phyloP scores from a whole-genome alignment of 1,140 invertebrate species.

The Lerema accius region DNA sequence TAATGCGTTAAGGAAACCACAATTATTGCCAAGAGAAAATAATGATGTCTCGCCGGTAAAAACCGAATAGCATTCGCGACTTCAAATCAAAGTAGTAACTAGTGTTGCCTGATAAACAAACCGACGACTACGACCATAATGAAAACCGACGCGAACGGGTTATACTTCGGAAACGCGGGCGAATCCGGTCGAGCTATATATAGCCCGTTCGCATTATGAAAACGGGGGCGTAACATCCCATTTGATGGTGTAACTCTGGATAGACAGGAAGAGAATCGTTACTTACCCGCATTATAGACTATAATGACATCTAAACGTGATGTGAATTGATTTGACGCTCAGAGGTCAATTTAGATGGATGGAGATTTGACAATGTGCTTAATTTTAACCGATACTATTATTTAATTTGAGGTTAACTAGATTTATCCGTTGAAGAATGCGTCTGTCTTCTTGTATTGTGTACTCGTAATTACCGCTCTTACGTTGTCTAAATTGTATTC shows the following conservation, averaged over 20 bases:
- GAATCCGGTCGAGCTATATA: constrained; percentile 12
- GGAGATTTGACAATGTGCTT: not conserved
- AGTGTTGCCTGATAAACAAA: not conserved
- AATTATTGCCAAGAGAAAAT: no score
- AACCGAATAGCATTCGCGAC: not conserved
- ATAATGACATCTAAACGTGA: not conserved
- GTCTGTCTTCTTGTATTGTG: no score
- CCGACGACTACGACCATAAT: not conserved
- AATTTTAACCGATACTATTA: no score
- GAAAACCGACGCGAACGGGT: constrained; percentile 21
- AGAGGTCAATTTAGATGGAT: not conserved
- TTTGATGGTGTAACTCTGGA: not conserved
- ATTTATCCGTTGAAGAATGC: no score
- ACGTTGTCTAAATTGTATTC: no score
- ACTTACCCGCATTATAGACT: not conserved
- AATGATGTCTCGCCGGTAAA: not conserved
- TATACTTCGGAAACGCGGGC: constrained; percentile 11
- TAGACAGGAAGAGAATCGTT: not conserved
- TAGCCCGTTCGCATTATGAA: constrained; percentile 1
- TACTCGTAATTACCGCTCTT: no score
- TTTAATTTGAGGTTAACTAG: no score
- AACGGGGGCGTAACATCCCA: constrained; percentile 12
- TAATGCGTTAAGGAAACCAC: no score
- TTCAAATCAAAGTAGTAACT: not conserved
- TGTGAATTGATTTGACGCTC: constrained; percentile 3